Conservation (phyloP, 2,797 vertebrate species). For the Heterohyrax brucei region DNA sequence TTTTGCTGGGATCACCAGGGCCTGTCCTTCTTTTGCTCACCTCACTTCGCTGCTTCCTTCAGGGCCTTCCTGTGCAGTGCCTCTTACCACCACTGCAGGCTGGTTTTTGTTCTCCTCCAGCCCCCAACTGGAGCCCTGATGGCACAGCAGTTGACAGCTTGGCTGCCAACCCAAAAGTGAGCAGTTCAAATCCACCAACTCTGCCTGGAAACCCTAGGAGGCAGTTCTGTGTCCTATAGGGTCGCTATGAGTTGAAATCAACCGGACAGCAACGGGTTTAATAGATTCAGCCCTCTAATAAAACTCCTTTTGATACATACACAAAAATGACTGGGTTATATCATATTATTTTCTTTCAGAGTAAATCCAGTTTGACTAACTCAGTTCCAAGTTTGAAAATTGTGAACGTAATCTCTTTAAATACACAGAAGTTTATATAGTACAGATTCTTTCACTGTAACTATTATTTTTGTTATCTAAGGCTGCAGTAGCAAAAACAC, state of each 20-base stretch:
- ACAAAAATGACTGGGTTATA: not conserved
- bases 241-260: too few relatives aligned
- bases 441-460: constrained; percentile 37
- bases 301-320: not conserved
- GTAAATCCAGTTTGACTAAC: not conserved
- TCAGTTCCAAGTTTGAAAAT: constrained; percentile 36
- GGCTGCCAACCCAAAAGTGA: too few relatives aligned
- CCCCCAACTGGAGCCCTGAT: too few relatives aligned
- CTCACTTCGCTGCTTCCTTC: too few relatives aligned
- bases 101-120: not conserved
- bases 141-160: too few relatives aligned
- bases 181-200: too few relatives aligned
- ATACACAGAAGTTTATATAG: constrained; percentile 11
- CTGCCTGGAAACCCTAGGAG: too few relatives aligned
- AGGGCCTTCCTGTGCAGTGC: not conserved
- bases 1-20: not conserved
- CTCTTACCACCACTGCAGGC: not conserved
- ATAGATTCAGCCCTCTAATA: too few relatives aligned
- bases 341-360: constrained; percentile 58
- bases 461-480: constrained; percentile 50
- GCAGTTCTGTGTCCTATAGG: too few relatives aligned
- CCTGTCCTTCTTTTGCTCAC: not conserved
- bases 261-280: too few relatives aligned
- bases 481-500: not conserved
- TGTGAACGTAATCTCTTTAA: constrained; percentile 50